Conservation (phyloP, 2,888 invertebrate genomes). For the Eledona agricola region DNA sequence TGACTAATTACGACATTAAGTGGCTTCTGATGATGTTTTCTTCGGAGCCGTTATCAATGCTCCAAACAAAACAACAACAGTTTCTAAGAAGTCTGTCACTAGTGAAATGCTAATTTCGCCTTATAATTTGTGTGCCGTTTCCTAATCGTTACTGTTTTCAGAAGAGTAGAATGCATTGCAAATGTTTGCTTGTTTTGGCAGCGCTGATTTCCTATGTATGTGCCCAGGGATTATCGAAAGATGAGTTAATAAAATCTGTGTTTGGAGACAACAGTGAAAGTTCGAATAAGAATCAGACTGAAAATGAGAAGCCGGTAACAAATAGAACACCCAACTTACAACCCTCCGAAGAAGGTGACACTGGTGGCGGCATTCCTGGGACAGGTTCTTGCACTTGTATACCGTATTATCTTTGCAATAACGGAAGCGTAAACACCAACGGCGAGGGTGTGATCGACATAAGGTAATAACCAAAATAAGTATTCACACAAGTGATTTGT, state of each 20-base stretch:
- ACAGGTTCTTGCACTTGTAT: slow-evolving; percentile 73
- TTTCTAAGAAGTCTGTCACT: too few relatives aligned
- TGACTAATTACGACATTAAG: too few relatives aligned
- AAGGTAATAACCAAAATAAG: slow-evolving; percentile 64
- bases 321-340: slow-evolving; percentile 39
- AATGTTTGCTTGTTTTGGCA: slow-evolving; percentile 4
- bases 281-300: slow-evolving; percentile 4
- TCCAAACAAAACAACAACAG: too few relatives aligned
- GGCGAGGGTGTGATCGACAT: slow-evolving; percentile 81
- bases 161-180: slow-evolving; percentile 8
- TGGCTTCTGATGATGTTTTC: too few relatives aligned
- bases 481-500: slow-evolving; percentile 4
- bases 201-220: slow-evolving; percentile 3
- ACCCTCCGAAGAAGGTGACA: slow-evolving; percentile 37
- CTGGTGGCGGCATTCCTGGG: slow-evolving; percentile 43
- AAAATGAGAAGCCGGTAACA: slow-evolving; percentile 10
- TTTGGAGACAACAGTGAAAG: slow-evolving; percentile 11
- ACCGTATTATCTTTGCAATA: slow-evolving; percentile 77
- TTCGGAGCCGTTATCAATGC: too few relatives aligned
- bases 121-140: too few relatives aligned
- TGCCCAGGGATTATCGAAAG: slow-evolving; percentile 35
- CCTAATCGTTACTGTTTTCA: slow-evolving; percentile 3
- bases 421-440: slow-evolving; percentile 73
- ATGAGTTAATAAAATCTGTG: slow-evolving; percentile 30
- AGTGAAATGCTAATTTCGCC: too few relatives aligned